Percentiles rank a stretch among this genome's conserved stretches.
These are phyloP conservation scores for Cyprinus carpio DNA, from an alignment of 2,113 vertebrate species.

Conservation along the genomic window DNA sequence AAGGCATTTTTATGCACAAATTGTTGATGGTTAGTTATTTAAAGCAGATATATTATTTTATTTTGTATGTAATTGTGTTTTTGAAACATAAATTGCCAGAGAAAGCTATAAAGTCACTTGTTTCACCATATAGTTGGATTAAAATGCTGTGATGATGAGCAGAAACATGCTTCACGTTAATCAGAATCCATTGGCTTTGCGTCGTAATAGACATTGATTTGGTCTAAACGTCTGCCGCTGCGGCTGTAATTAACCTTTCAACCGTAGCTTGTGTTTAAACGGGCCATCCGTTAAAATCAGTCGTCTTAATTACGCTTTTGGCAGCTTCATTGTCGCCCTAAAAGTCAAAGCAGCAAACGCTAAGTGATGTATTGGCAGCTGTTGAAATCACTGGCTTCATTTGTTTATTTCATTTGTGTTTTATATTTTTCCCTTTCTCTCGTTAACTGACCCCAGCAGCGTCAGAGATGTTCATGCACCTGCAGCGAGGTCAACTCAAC, in stretches of 20 bases:
- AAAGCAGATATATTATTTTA: neutral
- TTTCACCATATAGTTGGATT: neutral
- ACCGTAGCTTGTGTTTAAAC: conserved; percentile 84
- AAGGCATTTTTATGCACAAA: too few species aligned
- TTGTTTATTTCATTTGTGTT: conserved; percentile 43
- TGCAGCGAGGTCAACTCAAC: conserved; percentile 48
- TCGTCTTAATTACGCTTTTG: conserved; percentile 81
- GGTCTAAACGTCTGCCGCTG: conserved; percentile 81
- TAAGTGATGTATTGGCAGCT: conserved; percentile 53
- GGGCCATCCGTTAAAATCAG: conserved; percentile 75
- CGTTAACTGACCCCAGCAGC: conserved; percentile 47
- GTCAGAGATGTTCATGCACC: conserved; percentile 58
- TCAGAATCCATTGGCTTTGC: conserved; percentile 75
- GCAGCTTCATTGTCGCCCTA: conserved; percentile 58
- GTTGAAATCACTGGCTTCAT: neutral
- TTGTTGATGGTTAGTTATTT: neutral
- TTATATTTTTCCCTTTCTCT: conserved; percentile 55
- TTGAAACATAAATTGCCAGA: neutral
- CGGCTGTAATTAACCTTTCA: conserved; percentile 87
- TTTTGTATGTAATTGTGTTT: neutral
- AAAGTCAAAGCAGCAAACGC: conserved; percentile 39
- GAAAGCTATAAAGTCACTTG: neutral
- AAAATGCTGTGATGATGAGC: neutral
- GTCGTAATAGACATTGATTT: conserved; percentile 86
- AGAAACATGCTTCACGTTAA: conserved; percentile 41